Base-by-base conservation (phyloP, 2,797 vertebrate species). In the Oryzias sinensis region DNA sequence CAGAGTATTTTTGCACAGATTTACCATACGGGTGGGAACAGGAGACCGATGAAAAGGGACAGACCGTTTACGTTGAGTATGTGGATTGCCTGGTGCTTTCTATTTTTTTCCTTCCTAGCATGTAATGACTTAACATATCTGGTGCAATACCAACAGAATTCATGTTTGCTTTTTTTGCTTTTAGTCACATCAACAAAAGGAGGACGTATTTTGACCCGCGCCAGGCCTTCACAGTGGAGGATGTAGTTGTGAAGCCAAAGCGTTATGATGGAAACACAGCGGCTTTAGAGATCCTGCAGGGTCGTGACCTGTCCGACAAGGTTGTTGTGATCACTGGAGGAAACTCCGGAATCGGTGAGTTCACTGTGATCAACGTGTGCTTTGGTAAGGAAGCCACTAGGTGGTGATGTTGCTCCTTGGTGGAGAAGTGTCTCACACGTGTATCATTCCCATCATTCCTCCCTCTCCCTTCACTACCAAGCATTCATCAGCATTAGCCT, bases 1-100 rank as follows among this genome's bases (percentile, higher is more conserved):
- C 20, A 1, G 56, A 29, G 77, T 58, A 71, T 82, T 60, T 46
- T 62, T 14, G 56, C 62, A 56, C 82, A 99, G 97, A 94, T 88
- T 82, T 99, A 60, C 97, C 97, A 0, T 99, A 99, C 54, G 97
- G 97, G 44, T 99, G 97, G 97, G 97, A 99, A 63, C 95, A 99
- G 82, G 97, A 99, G 86, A 94, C 91, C 0, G 95, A 99, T 82
- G 94, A 93, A 75, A 97, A 95, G 1, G 97, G 97, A 59, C 95
- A 96, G 76, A 85, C 93, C 14, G 87, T 95, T 89, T 99, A 96
- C 87, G 94, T 97, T 8, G 97, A 99, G 97, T 99, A 90, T 95
- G 97, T 97, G 47, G 16, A 68, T 0, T 40, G 5, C 53, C n/a
- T 5, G 11, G 2, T 56, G 9, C 0, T 16, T 25, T n/a, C 16